Evolutionary conservation across 2,113 vertebrate genomes (phyloP), one percentile per base, ranked within the genome.

Genomic region (Procapra przewalskii): DNA sequence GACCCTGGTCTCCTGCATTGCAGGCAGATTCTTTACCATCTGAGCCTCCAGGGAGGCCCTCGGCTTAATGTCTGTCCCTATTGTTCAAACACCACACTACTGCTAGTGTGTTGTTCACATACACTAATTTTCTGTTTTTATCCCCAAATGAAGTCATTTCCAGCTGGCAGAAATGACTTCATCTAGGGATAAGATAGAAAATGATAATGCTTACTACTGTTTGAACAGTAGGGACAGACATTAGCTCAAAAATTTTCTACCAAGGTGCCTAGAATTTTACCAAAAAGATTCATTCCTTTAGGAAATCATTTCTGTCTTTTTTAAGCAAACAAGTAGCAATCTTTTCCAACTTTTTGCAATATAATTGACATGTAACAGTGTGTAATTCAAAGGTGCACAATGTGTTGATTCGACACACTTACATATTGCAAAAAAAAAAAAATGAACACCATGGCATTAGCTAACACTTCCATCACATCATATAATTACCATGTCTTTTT

Each of bases 311-410:
- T 29, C 50, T 59, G 55, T 45, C 7, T 86, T 71, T 94, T 48
- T 45, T 36, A 79, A 91, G 67, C 71, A 95, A 55, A 86, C 16
- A 80, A 86, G 16, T 29, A 91, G 55, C 31, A 62, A 31, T 36
- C 75, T 55, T 79, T 60, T 40, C 62, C 79, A 90, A 27, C 33
- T 57, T 83, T 50, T 33, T 23, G 36, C 45, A 15, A 67, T 21
- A 36, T 54, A 86, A 77, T 31, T 87, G 83, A 79, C 43, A 60
- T 33, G 15, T 25, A 25, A 60, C 12, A 25, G 5, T 36, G 36
- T 64, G 15, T 29, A 21, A 27, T 23, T 79, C 84, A 27, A 54
- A 50, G 54, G 27, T 52, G 15, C 59, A 85, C n/a, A 50, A 8
- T 0, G 0, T 43, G 55, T n/a, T 90, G 4, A 91, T 62, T 79